phyloP scores from a whole-genome alignment of 2,888 invertebrate genomes.

The Argyresthia albistria region DNA sequence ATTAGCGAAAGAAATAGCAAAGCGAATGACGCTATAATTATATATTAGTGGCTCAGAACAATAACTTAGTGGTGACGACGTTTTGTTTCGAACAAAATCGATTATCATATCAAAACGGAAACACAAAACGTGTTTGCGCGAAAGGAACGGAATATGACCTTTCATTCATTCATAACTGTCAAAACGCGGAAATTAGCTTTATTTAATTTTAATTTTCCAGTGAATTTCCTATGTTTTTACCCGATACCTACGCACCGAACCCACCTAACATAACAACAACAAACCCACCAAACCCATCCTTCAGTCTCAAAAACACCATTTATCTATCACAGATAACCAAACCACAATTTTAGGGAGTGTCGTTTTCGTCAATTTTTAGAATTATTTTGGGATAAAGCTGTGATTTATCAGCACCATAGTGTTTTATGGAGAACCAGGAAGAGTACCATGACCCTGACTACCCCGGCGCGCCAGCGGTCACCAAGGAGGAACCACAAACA shows the following conservation, averaged over 20 bases:
- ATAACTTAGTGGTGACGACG: too few species aligned
- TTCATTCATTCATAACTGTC: conserved; percentile 31
- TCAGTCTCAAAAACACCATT: background rate
- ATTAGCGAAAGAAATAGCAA: too few species aligned
- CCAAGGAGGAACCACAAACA: conserved; percentile 29
- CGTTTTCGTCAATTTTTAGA: background rate
- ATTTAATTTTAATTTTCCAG: background rate
- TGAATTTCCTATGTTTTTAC: background rate
- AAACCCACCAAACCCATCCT: background rate
- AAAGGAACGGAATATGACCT: conserved; percentile 28
- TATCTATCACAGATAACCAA: background rate
- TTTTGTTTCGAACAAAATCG: background rate
- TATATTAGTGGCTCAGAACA: too few species aligned
- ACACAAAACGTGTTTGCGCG: background rate
- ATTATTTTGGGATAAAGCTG: background rate
- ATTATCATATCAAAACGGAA: background rate
- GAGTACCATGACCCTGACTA: conserved; percentile 77
- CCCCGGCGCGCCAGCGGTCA: conserved; percentile 32
- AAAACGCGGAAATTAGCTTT: conserved; percentile 39
- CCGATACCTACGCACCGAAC: background rate
- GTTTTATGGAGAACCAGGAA: conserved; percentile 47
- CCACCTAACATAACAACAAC: background rate
- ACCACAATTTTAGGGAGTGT: background rate
- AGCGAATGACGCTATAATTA: too few species aligned
- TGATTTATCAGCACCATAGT: conserved; percentile 24